Base-by-base conservation (phyloP, 2,113 vertebrate species). In the Canis aureus region DNA sequence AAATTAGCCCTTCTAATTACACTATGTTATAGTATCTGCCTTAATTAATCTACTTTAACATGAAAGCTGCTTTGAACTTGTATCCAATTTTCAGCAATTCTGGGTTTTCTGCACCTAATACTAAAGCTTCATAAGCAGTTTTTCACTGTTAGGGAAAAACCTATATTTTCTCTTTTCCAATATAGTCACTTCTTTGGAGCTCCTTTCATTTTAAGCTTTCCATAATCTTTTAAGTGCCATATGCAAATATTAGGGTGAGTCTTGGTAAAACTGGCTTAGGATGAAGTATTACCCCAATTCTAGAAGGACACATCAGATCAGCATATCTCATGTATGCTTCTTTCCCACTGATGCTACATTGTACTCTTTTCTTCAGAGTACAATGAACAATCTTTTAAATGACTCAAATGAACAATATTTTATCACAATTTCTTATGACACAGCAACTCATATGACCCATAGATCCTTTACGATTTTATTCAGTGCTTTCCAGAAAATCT, bases 401-500 rank as follows among this genome's bases (percentile, higher is more conserved):
- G 29, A 71, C 16, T 55, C 4, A 32, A 88, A 27, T 74, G 29
- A 92, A 57, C 0, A 57, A 20, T 4, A 4, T 83, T 51, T 16
- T 81, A 38, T 83, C 35, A 76, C 22, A 66, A 60, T 67, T 87
- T 76, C 43, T 32, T 67, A 11, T 91, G 60, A 95, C 60, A 71
- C 7, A 73, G n/a, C 29, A 76, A 92, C 25, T 92, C 49, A 78
- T 74, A 64, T 78, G 20, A 57, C 19, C 15, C 35, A 78, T 57
- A 87, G 78, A 64, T 86, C 15, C 38, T 53, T 67, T 73, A 67
- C 66, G 64, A n/a, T 89, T 89, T 95, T 79, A 82, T 5, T 92
- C 55, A 20, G 0, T 79, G 23, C 69, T 71, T 97, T 96, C 32
- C 71, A 92, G 88, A 92, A 60, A 94, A 83, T 71, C 22, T 71